phyloP scores from a whole-genome alignment of 2,113 vertebrate species.

The Lathamus discolor region DNA sequence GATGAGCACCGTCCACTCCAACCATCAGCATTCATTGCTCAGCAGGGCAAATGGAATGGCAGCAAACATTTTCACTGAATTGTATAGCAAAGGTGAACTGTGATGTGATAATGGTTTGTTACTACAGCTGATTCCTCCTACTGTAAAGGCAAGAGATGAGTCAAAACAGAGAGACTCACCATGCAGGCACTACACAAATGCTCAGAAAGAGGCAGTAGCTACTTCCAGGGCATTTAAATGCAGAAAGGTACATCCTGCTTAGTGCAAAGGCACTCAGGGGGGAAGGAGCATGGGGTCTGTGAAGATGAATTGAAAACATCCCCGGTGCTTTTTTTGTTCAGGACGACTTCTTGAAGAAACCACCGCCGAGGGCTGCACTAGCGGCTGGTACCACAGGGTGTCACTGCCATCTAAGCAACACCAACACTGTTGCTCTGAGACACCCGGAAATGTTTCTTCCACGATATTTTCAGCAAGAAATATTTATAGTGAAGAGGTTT shows the following conservation, averaged over 20 bases:
- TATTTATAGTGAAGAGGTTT: neutral
- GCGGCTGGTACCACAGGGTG: constrained; percentile 9
- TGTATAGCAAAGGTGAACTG: neutral
- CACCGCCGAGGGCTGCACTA: neutral
- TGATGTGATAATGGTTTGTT: neutral
- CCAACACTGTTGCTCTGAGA: neutral
- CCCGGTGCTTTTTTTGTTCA: neutral
- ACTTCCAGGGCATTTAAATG: neutral
- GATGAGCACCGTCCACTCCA: neutral
- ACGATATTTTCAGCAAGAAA: neutral
- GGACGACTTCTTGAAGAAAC: neutral
- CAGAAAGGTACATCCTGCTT: neutral
- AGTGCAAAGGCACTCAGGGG: neutral
- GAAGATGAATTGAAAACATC: neutral
- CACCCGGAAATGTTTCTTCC: neutral
- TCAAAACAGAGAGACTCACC: neutral
- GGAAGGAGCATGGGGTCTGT: neutral
- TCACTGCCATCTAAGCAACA: neutral
- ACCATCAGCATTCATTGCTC: neutral
- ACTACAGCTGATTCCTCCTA: neutral
- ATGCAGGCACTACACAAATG: neutral
- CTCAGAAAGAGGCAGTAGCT: neutral
- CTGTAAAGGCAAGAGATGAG: neutral
- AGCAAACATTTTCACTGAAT: neutral
- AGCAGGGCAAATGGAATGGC: neutral